These are phyloP conservation scores for Cyclura pinguis DNA, from an alignment of 2,797 vertebrate species.

Conservation along the genomic window DNA sequence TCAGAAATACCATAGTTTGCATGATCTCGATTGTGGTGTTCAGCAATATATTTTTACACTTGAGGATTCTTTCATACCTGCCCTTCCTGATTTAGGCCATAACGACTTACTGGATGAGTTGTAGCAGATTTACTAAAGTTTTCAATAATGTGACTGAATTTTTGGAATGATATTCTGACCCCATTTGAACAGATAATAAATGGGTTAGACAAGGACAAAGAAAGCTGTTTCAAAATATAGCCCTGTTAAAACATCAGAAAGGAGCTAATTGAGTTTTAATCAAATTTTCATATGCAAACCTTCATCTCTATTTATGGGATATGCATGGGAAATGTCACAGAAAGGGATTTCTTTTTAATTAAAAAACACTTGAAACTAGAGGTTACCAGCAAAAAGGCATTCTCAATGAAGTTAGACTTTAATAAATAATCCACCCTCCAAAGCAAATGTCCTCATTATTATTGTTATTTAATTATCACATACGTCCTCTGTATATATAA, in stretches of 20 bases:
- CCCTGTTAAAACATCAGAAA: not conserved
- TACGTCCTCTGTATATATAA: slow-evolving; percentile 62
- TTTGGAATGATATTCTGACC: not conserved
- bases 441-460: slow-evolving; percentile 76
- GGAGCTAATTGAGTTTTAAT: slow-evolving; percentile 36
- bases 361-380: slow-evolving; percentile 43
- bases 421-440: slow-evolving; percentile 59
- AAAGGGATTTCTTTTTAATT: slow-evolving; percentile 40
- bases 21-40: no score
- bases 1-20: no score
- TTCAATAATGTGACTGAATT: not conserved
- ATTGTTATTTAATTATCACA: slow-evolving; percentile 78
- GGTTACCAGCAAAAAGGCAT: slow-evolving; percentile 50
- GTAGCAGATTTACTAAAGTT: not conserved
- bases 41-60: no score
- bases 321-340: slow-evolving; percentile 48
- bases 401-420: slow-evolving; percentile 39
- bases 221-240: not conserved
- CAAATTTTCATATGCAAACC: slow-evolving; percentile 11
- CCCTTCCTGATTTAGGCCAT: not conserved
- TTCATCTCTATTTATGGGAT: not conserved
- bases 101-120: not conserved
- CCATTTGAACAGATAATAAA: not conserved
- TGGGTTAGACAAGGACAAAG: slow-evolving; percentile 12
- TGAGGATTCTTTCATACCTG: no score